Evolutionary conservation across 2,888 invertebrate genomes (phyloP).

Genomic region (Xylophagus ater): DNA sequence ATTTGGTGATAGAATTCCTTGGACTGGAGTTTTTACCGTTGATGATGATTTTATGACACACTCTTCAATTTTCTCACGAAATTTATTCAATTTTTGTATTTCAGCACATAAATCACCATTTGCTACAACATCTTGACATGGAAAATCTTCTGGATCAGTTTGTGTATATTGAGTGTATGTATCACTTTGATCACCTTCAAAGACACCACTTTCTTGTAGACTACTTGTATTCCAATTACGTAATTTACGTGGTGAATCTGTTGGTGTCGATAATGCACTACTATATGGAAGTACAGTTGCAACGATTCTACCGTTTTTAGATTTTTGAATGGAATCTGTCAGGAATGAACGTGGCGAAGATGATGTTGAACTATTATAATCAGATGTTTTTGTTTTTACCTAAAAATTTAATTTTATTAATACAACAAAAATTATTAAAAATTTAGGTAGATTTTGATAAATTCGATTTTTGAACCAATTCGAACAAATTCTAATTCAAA

Average conservation of each 20-base stretch:
- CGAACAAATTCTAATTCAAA: too few species aligned
- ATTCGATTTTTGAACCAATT: neutral
- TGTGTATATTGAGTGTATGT: constrained; percentile 34
- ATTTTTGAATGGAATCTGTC: constrained; percentile 2
- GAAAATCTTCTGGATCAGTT: constrained; percentile 45
- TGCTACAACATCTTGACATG: constrained; percentile 20
- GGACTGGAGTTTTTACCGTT: constrained; percentile 8
- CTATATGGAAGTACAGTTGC: constrained; percentile 54
- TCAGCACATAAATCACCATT: constrained; percentile 48
- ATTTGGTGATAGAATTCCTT: constrained; percentile 17
- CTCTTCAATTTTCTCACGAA: constrained; percentile 51
- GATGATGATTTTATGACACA: constrained; percentile 37
- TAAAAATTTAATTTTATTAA: constrained; percentile 13
- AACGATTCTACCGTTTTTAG: constrained; percentile 42
- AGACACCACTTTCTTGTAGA: constrained; percentile 64
- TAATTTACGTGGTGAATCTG: constrained; percentile 30
- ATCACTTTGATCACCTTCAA: constrained; percentile 42
- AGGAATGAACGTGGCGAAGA: constrained; percentile 20
- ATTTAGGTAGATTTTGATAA: constrained; percentile 1
- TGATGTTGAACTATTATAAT: constrained; percentile 26
- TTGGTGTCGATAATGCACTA: constrained; percentile 40
- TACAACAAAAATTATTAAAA: neutral
- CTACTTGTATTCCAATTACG: constrained; percentile 39
- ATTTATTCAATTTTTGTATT: constrained; percentile 52
- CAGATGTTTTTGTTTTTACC: constrained; percentile 30